Evolutionary conservation across 1,140 invertebrate species (phyloP).

Genomic region (Cotesia typhae): DNA sequence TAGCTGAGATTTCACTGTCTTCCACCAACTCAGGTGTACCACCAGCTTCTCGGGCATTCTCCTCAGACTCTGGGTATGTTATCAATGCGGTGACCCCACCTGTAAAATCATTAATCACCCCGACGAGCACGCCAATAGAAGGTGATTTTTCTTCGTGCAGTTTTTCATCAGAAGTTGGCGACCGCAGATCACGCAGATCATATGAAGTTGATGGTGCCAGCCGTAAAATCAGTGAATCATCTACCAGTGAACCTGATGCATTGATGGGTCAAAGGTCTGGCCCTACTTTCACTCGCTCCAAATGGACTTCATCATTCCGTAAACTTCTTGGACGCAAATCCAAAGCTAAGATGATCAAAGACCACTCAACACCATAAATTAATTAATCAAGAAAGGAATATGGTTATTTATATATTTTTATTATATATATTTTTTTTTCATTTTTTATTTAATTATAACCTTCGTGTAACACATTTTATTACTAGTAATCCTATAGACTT

Average conservation of each 20-base stretch:
- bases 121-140: conserved; percentile 34
- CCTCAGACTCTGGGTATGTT: conserved; percentile 67
- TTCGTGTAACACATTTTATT: not conserved
- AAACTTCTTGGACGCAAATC: conserved; percentile 66
- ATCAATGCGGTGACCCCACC: conserved; percentile 19
- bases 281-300: conserved; percentile 54
- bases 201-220: conserved; percentile 58
- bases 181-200: conserved; percentile 57
- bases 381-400: conserved; percentile 14
- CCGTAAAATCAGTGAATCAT: conserved; percentile 56
- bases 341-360: conserved; percentile 47
- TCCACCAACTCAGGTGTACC: conserved; percentile 53
- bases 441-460: not conserved
- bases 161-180: conserved; percentile 62
- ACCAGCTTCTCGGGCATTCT: conserved; percentile 61
- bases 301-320: conserved; percentile 69
- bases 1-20: conserved; percentile 54
- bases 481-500: not conserved
- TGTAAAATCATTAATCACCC: conserved; percentile 26
- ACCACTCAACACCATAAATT: conserved; percentile 29
- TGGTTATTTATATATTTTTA: conserved; percentile 6
- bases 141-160: conserved; percentile 45
- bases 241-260: conserved; percentile 49
- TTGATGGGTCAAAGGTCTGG: conserved; percentile 37
- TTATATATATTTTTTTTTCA: conserved; percentile 8